A percentile compares a stretch with the other conserved stretches of the same genome.
phyloP scores from a whole-genome alignment of 1,140 invertebrate species.

The Trissolcus basalis region DNA sequence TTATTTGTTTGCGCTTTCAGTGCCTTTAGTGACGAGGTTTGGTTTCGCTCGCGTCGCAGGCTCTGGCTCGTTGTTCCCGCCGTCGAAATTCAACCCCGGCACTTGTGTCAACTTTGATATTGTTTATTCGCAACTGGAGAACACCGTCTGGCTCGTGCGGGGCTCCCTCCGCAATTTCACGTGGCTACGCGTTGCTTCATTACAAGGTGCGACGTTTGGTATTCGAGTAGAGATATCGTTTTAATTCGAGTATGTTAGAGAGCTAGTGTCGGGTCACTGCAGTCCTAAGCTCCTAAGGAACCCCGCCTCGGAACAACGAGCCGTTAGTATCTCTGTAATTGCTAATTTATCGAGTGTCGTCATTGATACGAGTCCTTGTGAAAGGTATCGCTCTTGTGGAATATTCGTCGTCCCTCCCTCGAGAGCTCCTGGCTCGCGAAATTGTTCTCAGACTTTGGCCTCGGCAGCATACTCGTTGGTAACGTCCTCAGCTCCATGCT shows the following conservation, averaged over 20 bases:
- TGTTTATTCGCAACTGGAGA: background rate
- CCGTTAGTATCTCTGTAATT: conserved; percentile 75
- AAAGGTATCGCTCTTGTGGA: conserved; percentile 88
- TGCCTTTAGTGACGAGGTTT: conserved; percentile 40
- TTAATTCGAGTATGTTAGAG: conserved; percentile 41
- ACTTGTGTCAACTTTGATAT: conserved; percentile 21
- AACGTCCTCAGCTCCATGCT: conserved; percentile 81
- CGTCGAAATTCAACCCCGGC: conserved; percentile 2
- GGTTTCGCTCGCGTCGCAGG: conserved; percentile 32
- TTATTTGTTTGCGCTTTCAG: conserved; percentile 44
- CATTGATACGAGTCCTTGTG: conserved; percentile 84
- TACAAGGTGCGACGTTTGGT: conserved; percentile 29
- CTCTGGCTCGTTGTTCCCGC: conserved; percentile 45
- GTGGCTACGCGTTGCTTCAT: conserved; percentile 23
- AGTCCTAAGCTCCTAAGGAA: conserved; percentile 31
- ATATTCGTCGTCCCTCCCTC: conserved; percentile 79
- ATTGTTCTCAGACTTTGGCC: conserved; percentile 89
- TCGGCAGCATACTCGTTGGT: conserved; percentile 81
- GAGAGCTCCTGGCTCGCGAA: conserved; percentile 82
- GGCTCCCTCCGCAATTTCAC: conserved; percentile 16
- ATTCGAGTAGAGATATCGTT: conserved; percentile 29
- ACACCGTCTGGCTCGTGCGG: conserved; percentile 1
- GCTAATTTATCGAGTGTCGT: conserved; percentile 84
- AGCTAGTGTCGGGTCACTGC: conserved; percentile 26
- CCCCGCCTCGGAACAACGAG: conserved; percentile 56